Evolutionary conservation across 2,888 invertebrate genomes (phyloP).

Genomic region (Drosophila nigritarsus): DNA sequence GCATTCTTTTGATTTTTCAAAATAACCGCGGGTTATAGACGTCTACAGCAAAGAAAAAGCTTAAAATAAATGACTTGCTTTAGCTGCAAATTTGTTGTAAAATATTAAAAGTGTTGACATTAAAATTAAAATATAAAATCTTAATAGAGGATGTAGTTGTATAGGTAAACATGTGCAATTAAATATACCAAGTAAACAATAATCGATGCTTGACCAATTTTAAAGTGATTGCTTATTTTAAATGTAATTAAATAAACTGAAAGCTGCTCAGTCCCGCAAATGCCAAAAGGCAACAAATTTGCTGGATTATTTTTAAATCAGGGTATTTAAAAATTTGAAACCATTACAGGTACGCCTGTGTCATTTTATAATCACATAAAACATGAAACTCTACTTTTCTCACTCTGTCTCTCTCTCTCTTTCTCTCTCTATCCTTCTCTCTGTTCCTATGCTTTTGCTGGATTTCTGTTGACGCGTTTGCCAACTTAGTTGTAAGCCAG

Average conservation of each 20-base stretch:
- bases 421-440: background rate
- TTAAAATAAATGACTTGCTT: background rate
- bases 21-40: conserved; percentile 56
- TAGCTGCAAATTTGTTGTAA: background rate
- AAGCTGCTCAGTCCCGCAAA: background rate
- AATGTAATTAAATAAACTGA: conserved; percentile 11
- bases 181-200: background rate
- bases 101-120: background rate
- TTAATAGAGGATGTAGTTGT: background rate
- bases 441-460: background rate
- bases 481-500: conserved; percentile 35
- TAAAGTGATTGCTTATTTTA: background rate
- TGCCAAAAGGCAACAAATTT: conserved; percentile 1
- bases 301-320: conserved; percentile 1
- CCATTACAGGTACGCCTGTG: conserved; percentile 25
- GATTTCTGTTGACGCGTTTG: conserved; percentile 24
- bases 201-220: background rate
- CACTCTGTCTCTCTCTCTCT: background rate
- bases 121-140: background rate
- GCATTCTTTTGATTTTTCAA: conserved; percentile 36
- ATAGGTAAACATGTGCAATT: background rate
- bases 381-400: background rate
- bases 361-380: background rate
- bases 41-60: conserved; percentile 36
- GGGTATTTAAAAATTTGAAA: conserved; percentile 3